A percentile compares a stretch with the other conserved stretches of the same genome.
Evolutionary conservation across 2,113 vertebrate genomes (phyloP).

Genomic region (Silurus glanis): DNA sequence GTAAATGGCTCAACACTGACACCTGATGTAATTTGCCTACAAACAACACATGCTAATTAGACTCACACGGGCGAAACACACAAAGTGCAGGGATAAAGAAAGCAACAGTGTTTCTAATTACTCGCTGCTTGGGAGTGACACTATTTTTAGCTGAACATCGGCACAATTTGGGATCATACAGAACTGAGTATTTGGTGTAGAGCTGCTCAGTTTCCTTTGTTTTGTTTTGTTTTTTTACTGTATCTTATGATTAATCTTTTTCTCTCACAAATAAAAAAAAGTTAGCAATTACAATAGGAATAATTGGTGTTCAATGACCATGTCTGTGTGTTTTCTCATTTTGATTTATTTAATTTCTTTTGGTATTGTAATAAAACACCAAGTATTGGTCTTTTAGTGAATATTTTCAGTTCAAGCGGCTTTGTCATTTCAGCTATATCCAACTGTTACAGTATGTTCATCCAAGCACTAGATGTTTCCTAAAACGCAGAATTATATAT

Average conservation of each 20-base stretch:
- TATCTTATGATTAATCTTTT: not conserved
- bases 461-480: too few relatives aligned
- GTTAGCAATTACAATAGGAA: not conserved
- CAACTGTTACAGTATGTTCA: too few relatives aligned
- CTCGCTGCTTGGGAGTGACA: not conserved
- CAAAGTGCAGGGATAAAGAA: not conserved
- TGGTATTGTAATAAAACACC: not conserved
- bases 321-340: not conserved
- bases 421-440: too few relatives aligned
- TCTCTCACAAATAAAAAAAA: not conserved
- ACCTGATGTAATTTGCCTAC: not conserved
- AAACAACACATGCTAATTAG: slow-evolving; percentile 4
- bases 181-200: not conserved
- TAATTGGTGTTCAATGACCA: not conserved
- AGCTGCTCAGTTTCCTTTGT: not conserved
- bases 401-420: not conserved
- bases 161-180: not conserved
- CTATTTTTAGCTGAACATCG: slow-evolving; percentile 1
- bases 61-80: not conserved
- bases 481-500: too few relatives aligned
- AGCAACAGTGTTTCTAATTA: not conserved
- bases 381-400: not conserved
- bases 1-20: not conserved
- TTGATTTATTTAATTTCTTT: not conserved
- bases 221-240: not conserved